Conservation (phyloP, 2,113 vertebrate genomes). For the Typhlomys cinereus region DNA sequence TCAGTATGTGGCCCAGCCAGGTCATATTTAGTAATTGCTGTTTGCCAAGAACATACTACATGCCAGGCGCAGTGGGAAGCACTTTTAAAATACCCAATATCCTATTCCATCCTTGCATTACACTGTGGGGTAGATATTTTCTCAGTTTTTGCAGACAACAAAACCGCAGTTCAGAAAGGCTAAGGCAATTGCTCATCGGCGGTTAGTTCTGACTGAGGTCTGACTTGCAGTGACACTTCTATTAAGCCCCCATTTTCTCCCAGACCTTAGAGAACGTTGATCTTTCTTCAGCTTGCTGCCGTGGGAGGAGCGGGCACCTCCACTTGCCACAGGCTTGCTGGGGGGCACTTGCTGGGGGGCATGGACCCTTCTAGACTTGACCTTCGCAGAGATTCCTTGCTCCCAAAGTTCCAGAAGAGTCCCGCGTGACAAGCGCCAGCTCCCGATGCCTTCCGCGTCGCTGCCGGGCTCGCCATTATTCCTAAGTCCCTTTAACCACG, state of each 20-base stretch:
- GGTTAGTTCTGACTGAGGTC: not conserved
- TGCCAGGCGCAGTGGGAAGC: not conserved
- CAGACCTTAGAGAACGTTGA: not conserved
- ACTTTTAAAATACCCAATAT: conserved; percentile 42
- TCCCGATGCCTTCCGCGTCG: not conserved
- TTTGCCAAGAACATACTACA: conserved; percentile 35
- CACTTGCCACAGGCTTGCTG: not conserved
- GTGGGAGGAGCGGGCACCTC: not conserved
- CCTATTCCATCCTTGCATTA: conserved; percentile 49
- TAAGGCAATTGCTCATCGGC: not conserved
- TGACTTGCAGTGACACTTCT: not conserved
- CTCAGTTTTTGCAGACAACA: conserved; percentile 24
- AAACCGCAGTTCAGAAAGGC: conserved; percentile 31
- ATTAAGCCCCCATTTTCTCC: not conserved
- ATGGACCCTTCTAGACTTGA: conserved; percentile 20
- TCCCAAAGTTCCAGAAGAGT: conserved; percentile 57
- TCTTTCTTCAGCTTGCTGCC: not conserved
- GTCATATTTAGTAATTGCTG: conserved; percentile 28
- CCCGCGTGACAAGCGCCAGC: conserved; percentile 34
- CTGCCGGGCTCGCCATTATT: conserved; percentile 77
- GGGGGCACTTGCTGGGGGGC: not conserved
- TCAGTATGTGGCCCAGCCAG: not conserved
- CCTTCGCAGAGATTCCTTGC: conserved; percentile 25
- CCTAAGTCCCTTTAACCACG: conserved; percentile 70
- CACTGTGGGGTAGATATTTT: not conserved